phyloP scores from a whole-genome alignment of 1,140 invertebrate species.

The Diachasmimorpha longicaudata region DNA sequence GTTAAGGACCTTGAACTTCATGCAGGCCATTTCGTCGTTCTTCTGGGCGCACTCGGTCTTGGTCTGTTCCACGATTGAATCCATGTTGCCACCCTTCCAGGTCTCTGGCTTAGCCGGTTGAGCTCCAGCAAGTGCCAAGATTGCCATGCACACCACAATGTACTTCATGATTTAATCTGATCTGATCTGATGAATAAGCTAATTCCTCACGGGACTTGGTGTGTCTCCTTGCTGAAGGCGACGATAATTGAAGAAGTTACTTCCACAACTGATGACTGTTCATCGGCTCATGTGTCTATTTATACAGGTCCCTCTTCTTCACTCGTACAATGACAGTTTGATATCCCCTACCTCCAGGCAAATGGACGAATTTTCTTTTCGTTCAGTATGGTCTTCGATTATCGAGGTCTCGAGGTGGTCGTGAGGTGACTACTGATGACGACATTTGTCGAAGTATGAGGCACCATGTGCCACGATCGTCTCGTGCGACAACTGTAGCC shows the following conservation, averaged over 20 bases:
- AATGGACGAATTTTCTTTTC: constrained; percentile 61
- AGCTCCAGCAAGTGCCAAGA: constrained; percentile 63
- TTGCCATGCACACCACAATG: constrained; percentile 41
- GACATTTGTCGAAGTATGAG: constrained; percentile 26
- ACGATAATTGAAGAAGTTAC: constrained; percentile 39
- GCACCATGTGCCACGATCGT: constrained; percentile 30
- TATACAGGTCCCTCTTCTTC: constrained; percentile 46
- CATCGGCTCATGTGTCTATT: constrained; percentile 52
- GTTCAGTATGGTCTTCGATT: constrained; percentile 63
- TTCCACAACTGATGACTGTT: constrained; percentile 54
- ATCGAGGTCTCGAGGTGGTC: constrained; percentile 56
- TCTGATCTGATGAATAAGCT: neutral
- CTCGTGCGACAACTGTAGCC: constrained; percentile 30
- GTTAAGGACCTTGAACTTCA: constrained; percentile 80
- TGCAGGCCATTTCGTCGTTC: constrained; percentile 79
- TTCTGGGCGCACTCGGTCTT: constrained; percentile 73
- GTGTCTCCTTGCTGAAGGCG: constrained; percentile 29
- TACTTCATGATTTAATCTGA: constrained; percentile 49
- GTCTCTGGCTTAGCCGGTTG: constrained; percentile 70
- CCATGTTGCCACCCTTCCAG: constrained; percentile 74
- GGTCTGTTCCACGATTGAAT: constrained; percentile 75
- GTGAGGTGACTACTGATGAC: constrained; percentile 46
- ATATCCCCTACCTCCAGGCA: constrained; percentile 22
- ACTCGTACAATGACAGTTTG: constrained; percentile 5
- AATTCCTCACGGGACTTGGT: constrained; percentile 9